phyloP scores from a whole-genome alignment of 92 coral and sea anemone genomes.

The Epizoanthus stellaris region DNA sequence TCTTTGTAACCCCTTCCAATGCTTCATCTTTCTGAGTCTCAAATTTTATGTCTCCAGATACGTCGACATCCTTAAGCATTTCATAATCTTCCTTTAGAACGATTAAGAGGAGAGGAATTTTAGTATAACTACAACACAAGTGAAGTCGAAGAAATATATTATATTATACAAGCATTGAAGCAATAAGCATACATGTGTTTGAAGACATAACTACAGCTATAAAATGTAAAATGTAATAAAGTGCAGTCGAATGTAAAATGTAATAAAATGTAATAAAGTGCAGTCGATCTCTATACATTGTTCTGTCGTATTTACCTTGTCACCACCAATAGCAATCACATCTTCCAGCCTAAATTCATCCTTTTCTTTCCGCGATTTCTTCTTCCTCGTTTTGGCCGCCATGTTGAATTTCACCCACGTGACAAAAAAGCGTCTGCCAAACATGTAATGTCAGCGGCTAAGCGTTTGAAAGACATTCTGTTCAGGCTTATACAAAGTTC shows the following conservation, averaged over 20 bases:
- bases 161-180: neutral
- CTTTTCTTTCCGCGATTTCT: constrained; percentile 29
- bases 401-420: constrained; percentile 84
- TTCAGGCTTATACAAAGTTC: constrained; percentile 16
- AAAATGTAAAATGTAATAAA: neutral
- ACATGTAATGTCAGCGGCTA: constrained; percentile 14
- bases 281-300: neutral
- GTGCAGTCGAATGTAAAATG: neutral
- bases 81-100: constrained; percentile 82
- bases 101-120: neutral
- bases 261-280: neutral
- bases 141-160: neutral
- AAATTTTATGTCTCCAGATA: constrained; percentile 45
- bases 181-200: too few species aligned
- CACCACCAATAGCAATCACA: constrained; percentile 92
- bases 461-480: neutral
- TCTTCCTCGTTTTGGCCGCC: constrained; percentile 93
- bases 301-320: constrained; percentile 68
- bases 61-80: constrained; percentile 83
- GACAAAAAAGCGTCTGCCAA: constrained; percentile 7
- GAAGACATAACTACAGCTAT: neutral
- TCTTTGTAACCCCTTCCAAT: constrained; percentile 29
- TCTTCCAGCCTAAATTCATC: constrained; percentile 73
- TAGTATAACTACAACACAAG: neutral
- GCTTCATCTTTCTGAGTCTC: constrained; percentile 29